phyloP scores from a whole-genome alignment of 2,888 invertebrate species.

The Drosophila macrospina region DNA sequence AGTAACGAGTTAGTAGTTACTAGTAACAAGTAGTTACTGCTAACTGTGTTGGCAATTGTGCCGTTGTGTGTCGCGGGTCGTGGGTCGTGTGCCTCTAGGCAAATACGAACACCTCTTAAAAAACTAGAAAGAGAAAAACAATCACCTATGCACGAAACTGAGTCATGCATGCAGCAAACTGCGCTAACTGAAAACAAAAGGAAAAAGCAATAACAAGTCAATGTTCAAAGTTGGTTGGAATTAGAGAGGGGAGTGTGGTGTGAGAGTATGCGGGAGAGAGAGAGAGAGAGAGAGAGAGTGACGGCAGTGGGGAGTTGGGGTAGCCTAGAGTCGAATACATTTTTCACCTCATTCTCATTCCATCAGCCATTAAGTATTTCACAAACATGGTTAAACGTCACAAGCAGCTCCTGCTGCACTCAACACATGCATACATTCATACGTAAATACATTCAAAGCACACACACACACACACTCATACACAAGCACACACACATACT shows the following conservation, averaged over 20 bases:
- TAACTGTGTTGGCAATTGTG: constrained; percentile 47
- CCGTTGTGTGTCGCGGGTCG: constrained; percentile 48
- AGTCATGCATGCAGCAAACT: constrained; percentile 56
- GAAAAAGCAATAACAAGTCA: constrained; percentile 38
- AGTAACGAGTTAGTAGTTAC: constrained; percentile 13
- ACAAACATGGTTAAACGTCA: constrained; percentile 57
- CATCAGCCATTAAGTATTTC: constrained; percentile 49
- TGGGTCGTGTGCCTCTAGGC: constrained; percentile 52
- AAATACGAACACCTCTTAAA: constrained; percentile 55
- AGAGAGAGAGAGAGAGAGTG: background rate
- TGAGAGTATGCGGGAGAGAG: background rate
- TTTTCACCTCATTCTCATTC: constrained; percentile 65
- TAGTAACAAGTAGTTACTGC: background rate
- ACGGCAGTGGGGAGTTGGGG: background rate
- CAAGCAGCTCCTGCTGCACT: constrained; percentile 49
- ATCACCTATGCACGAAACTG: constrained; percentile 60
- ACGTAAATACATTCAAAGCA: background rate
- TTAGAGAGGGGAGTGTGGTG: background rate
- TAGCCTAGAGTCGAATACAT: constrained; percentile 39
- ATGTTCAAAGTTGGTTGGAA: constrained; percentile 3
- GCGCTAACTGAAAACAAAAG: constrained; percentile 36
- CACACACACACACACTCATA: constrained; percentile 17
- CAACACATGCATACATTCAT: constrained; percentile 1
- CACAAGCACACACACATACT: constrained; percentile 22
- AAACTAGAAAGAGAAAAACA: constrained; percentile 60